A percentile compares a stretch with the other conserved stretches of the same genome.
phyloP scores from a whole-genome alignment of 2,888 invertebrate genomes.

The Cryptocephalus primarius region DNA sequence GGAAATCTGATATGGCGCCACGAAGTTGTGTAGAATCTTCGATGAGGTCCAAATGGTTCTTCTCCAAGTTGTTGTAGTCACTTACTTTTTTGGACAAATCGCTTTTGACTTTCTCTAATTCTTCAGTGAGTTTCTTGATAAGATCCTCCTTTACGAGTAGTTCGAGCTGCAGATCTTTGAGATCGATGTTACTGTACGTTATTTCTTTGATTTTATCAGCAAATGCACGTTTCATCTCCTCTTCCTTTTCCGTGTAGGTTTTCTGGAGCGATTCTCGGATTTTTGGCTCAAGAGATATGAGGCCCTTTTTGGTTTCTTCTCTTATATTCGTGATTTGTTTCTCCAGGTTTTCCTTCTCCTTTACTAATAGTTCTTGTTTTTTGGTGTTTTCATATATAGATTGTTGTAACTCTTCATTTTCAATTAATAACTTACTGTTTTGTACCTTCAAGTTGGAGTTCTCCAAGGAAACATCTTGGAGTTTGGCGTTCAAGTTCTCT shows the following conservation, averaged over 20 bases:
- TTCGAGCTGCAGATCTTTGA: constrained; percentile 40
- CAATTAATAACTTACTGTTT: constrained; percentile 7
- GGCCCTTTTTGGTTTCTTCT: constrained; percentile 34
- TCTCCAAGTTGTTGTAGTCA: constrained; percentile 25
- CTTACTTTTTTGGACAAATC: constrained; percentile 13
- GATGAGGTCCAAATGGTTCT: constrained; percentile 29
- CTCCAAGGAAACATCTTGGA: constrained; percentile 13
- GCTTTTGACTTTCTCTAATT: constrained; percentile 15
- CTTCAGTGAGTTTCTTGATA: constrained; percentile 25
- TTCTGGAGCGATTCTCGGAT: constrained; percentile 22
- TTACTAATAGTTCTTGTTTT: constrained; percentile 14
- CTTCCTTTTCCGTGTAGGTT: constrained; percentile 21
- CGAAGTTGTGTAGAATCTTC: constrained; percentile 21
- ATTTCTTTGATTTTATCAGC: constrained; percentile 22
- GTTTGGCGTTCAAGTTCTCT: constrained; percentile 14
- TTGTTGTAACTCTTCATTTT: constrained; percentile 10
- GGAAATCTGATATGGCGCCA: constrained; percentile 13
- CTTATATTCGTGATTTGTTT: constrained; percentile 39
- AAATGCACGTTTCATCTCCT: constrained; percentile 21
- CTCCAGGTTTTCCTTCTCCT: constrained; percentile 38
- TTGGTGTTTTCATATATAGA: not conserved
- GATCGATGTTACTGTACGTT: constrained; percentile 15
- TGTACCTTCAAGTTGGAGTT: constrained; percentile 4
- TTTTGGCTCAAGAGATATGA: constrained; percentile 27
- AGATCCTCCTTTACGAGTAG: constrained; percentile 39